Evolutionary conservation across 2,797 vertebrate species (phyloP), one percentile per base, ranked within the genome.

Genomic region (Ctenochaetus hawaiiensis): DNA sequence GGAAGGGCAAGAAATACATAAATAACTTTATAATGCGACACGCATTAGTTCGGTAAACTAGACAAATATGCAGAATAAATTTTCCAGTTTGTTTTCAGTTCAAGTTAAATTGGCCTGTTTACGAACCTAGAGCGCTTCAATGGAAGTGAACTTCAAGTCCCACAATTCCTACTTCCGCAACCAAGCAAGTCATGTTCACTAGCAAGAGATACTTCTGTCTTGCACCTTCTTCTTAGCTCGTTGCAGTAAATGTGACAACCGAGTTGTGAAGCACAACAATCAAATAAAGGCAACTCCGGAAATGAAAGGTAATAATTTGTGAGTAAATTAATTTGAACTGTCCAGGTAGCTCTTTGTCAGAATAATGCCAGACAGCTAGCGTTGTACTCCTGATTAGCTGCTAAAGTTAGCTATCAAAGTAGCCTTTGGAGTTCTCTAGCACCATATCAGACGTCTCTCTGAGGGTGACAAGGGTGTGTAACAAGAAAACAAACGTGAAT

Each of bases 161-260:
- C 88, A 92, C 9, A 89, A 88, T 86, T 73, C 84, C 6, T 26
- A 75, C 77, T 89, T 91, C 90, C 91, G 87, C 49, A 76, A 63
- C 9, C 10, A 23, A 57, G 10, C 47, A 37, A 65, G 18, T 47
- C 39, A 76, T 49, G 67, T 56, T 26, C 52, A 77, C 72, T 9
- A 69, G 52, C 65, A 14, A 65, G 73, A 75, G 80, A 61, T 60
- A 18, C 52, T 70, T 57, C 23, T 59, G 57, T 68, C 65, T 8
- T 52, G 49, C 78, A 1, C 1, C 60, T 76, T 75, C 53, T 60
- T 56, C 73, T 59, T 77, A 81, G 76, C 75, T 59, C 59, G 57
- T 66, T 71, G 37, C 58, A 20, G 49, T 26, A 47, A 45, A 43
- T 69, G 77, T 78, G 61, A 58, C 65, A 48, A 30, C 43, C 41